These are phyloP conservation scores for Bellardia bayeri DNA, from an alignment of 2,888 invertebrate genomes.

Conservation along the genomic window DNA sequence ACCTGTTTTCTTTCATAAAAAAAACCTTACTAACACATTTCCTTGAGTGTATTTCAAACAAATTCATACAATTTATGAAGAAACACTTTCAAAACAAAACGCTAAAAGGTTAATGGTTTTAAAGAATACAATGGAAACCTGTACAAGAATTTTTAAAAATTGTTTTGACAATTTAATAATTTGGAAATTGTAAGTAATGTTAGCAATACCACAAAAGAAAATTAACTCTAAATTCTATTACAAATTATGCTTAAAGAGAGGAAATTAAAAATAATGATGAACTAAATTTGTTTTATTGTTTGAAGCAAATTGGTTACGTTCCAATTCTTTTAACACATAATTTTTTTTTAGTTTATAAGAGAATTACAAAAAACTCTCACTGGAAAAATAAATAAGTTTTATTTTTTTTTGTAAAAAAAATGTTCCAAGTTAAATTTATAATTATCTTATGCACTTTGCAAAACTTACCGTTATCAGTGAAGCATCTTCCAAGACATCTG, in stretches of 20 bases:
- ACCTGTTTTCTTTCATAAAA: too few species aligned
- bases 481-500: constrained; percentile 83
- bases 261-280: background rate
- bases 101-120: constrained; percentile 20
- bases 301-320: constrained; percentile 71
- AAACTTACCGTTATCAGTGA: constrained; percentile 82
- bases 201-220: background rate
- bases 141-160: background rate
- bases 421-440: background rate
- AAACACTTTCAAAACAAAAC: background rate
- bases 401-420: constrained; percentile 5
- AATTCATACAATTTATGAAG: background rate
- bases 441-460: constrained; percentile 30
- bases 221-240: background rate
- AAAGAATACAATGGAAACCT: background rate
- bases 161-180: constrained; percentile 9
- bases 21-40: background rate
- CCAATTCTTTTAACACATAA: constrained; percentile 54
- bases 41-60: background rate
- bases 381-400: constrained; percentile 6
- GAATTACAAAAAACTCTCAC: constrained; percentile 57
- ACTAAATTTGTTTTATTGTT: constrained; percentile 31
- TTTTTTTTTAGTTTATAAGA: constrained; percentile 21
- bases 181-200: constrained; percentile 1
- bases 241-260: background rate